phyloP scores from a whole-genome alignment of 2,797 vertebrate genomes.

The Tauraco hartlaubi region DNA sequence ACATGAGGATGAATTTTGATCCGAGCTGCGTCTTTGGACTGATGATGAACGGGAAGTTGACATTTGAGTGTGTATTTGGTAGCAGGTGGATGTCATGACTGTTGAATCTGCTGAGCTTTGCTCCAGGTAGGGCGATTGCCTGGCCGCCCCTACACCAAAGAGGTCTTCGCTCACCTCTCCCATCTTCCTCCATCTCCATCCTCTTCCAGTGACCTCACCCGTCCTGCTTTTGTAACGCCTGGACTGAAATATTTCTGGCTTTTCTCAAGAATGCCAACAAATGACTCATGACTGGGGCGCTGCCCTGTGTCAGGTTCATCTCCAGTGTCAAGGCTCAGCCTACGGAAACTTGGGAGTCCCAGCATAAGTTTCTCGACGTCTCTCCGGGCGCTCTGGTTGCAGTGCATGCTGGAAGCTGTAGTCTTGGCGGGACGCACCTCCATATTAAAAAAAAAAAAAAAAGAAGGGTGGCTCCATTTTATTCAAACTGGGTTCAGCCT shows the following conservation, averaged over 20 bases:
- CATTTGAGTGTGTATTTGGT: background rate
- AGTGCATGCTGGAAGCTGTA: constrained; percentile 63
- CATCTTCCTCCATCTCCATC: background rate
- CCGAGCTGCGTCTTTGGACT: background rate
- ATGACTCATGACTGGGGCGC: accelerated
- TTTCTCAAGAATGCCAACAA: constrained; percentile 1
- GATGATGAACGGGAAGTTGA: background rate
- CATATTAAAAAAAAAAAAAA: constrained; percentile 60
- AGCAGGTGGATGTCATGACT: background rate
- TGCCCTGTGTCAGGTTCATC: constrained; percentile 16
- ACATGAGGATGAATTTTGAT: background rate
- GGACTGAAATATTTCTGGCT: background rate
- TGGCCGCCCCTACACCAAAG: accelerated
- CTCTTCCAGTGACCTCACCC: background rate
- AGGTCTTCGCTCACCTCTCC: background rate
- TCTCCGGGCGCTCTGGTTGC: background rate
- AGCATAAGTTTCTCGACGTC: background rate
- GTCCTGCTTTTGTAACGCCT: background rate
- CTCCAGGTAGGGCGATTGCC: background rate
- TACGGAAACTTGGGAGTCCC: background rate
- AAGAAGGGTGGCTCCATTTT: constrained; percentile 56
- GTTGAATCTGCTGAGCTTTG: background rate
- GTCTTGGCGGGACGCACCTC: constrained; percentile 32
- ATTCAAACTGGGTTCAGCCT: constrained; percentile 26
- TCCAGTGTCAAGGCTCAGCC: background rate